phyloP scores from a whole-genome alignment of 2,797 vertebrate genomes.

The Salarias fasciatus region DNA sequence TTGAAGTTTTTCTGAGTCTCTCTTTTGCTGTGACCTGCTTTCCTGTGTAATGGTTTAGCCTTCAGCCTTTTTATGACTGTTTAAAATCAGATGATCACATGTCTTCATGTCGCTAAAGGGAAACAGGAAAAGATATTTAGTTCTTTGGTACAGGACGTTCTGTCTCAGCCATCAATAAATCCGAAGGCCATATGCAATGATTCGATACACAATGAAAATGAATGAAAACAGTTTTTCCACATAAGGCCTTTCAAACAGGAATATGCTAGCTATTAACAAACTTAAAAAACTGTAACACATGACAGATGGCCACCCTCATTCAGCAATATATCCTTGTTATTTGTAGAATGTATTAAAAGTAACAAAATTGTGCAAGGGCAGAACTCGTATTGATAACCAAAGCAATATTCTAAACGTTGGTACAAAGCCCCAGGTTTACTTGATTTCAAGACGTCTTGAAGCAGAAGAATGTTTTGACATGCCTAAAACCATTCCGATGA shows the following conservation, averaged over 20 bases:
- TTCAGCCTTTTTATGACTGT: background rate
- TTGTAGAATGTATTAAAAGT: no score
- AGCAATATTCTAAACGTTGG: background rate
- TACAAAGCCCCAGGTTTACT: background rate
- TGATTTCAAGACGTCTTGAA: no score
- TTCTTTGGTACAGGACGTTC: conserved; percentile 1
- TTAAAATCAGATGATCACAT: conserved; percentile 5
- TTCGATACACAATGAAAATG: background rate
- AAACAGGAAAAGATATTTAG: background rate
- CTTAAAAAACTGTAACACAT: background rate
- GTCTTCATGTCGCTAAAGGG: background rate
- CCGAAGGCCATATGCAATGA: background rate
- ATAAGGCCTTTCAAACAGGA: background rate
- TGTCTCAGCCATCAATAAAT: conserved; percentile 6
- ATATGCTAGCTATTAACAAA: background rate
- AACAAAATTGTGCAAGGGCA: no score
- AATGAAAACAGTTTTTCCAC: background rate
- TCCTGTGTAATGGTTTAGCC: background rate
- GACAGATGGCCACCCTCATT: background rate
- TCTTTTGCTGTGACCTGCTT: conserved; percentile 11
- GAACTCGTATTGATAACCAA: no score
- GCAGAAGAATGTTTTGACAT: background rate
- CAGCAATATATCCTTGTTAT: background rate
- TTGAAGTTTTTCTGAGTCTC: background rate
- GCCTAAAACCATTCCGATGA: no score